Conservation (phyloP, 2,888 invertebrate genomes). For the Galerucella calmariensis region DNA sequence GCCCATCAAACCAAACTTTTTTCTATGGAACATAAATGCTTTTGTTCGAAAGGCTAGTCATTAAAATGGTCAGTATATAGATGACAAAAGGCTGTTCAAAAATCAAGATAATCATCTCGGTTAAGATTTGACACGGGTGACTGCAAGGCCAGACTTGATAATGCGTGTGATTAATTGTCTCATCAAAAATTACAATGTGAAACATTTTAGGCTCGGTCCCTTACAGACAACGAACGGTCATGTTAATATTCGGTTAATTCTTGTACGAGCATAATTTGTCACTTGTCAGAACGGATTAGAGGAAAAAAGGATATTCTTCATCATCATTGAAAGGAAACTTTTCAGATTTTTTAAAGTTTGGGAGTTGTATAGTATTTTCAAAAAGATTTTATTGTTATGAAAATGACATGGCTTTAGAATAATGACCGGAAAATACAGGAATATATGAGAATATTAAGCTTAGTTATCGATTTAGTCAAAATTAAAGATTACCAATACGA, state of each 20-base stretch:
- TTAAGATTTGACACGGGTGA: slow-evolving; percentile 34
- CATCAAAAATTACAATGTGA: slow-evolving; percentile 41
- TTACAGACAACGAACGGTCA: slow-evolving; percentile 11
- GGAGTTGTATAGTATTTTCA: not conserved
- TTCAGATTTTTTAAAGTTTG: not conserved
- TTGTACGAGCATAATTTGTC: slow-evolving; percentile 33
- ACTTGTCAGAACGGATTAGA: slow-evolving; percentile 34
- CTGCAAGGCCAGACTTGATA: slow-evolving; percentile 36
- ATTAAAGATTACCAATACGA: too few species aligned
- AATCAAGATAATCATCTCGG: slow-evolving; percentile 35
- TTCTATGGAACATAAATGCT: slow-evolving; percentile 16
- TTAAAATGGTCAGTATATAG: slow-evolving; percentile 20
- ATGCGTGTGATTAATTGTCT: slow-evolving; percentile 39
- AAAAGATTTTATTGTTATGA: not conserved
- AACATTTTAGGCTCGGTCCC: slow-evolving; percentile 32
- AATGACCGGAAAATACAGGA: not conserved
- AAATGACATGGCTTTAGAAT: not conserved
- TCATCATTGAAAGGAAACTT: slow-evolving; percentile 9
- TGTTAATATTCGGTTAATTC: slow-evolving; percentile 41
- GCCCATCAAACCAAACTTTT: slow-evolving; percentile 10
- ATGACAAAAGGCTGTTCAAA: slow-evolving; percentile 36
- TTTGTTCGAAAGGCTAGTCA: slow-evolving; percentile 23
- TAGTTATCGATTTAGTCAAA: too few species aligned
- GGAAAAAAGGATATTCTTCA: slow-evolving; percentile 27
- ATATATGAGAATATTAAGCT: too few species aligned